Conservation (phyloP, 1,140 invertebrate species). For the Bombyx mori region DNA sequence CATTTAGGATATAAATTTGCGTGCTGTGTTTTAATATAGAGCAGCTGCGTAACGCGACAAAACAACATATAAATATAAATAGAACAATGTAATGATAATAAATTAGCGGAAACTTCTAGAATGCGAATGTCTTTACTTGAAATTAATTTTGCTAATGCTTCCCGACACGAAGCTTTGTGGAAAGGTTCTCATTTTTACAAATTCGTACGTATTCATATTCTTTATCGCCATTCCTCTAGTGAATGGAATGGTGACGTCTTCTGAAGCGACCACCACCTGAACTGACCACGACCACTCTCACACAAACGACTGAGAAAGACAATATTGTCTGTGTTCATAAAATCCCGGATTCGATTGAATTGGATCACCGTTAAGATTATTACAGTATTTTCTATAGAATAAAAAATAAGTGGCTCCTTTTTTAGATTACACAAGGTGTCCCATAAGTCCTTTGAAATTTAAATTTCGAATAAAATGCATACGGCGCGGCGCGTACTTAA, state of each 20-base stretch:
- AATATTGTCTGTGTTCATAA: not conserved
- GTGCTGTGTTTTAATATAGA: not conserved
- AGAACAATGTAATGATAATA: not conserved
- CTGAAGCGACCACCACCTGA: too few species aligned
- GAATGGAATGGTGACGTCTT: too few species aligned
- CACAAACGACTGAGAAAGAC: too few species aligned
- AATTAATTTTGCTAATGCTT: not conserved
- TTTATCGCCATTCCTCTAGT: too few species aligned
- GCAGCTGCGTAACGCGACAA: not conserved
- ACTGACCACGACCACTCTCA: too few species aligned
- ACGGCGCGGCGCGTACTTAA: too few species aligned
- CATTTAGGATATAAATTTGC: not conserved
- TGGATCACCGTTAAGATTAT: not conserved
- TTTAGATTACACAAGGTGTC: not conserved
- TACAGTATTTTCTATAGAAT: not conserved
- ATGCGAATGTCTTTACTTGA: conserved; percentile 1
- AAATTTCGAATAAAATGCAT: too few species aligned
- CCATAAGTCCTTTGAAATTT: not conserved
- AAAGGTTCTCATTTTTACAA: too few species aligned
- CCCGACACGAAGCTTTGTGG: too few species aligned
- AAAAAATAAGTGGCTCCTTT: not conserved
- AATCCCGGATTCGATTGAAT: not conserved
- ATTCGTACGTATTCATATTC: not conserved
- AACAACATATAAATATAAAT: not conserved
- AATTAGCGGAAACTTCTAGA: conserved; percentile 5